Percentiles rank a stretch among this genome's conserved stretches.
Evolutionary conservation across 2,797 vertebrate genomes (phyloP).

Genomic region (Betta splendens): DNA sequence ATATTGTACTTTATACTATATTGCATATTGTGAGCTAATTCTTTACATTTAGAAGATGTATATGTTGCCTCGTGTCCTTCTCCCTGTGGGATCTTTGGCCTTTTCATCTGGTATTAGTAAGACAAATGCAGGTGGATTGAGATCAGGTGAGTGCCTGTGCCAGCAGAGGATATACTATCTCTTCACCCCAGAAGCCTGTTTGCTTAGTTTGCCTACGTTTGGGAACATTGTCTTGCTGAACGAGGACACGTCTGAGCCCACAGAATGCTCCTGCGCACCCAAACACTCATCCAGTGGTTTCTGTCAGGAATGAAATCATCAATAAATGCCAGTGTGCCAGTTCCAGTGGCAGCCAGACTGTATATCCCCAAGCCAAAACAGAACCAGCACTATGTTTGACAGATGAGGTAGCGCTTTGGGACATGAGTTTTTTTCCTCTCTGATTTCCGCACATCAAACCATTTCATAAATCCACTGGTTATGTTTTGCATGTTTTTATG

Average conservation of each 20-base stretch:
- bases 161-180: not conserved
- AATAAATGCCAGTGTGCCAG: not conserved
- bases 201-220: not conserved
- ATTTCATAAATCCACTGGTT: not conserved
- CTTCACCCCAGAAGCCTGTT: not conserved
- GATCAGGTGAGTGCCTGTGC: not conserved
- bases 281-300: not conserved
- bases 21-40: too few relatives aligned
- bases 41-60: too few relatives aligned
- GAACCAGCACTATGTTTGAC: conserved; percentile 1
- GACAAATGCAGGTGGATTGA: not conserved
- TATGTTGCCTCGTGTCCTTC: not conserved
- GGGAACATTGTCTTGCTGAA: not conserved
- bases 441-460: not conserved
- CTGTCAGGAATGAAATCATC: not conserved
- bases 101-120: too few relatives aligned
- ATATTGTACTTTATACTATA: too few relatives aligned
- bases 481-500: not conserved
- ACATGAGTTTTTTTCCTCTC: not conserved
- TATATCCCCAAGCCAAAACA: conserved; percentile 1
- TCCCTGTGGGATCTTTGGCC: not conserved
- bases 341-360: not conserved
- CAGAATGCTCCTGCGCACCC: not conserved
- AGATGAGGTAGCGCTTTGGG: not conserved
- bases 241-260: not conserved